Conservation (phyloP, 2,888 invertebrate species). For the Oscheius sp. region DNA sequence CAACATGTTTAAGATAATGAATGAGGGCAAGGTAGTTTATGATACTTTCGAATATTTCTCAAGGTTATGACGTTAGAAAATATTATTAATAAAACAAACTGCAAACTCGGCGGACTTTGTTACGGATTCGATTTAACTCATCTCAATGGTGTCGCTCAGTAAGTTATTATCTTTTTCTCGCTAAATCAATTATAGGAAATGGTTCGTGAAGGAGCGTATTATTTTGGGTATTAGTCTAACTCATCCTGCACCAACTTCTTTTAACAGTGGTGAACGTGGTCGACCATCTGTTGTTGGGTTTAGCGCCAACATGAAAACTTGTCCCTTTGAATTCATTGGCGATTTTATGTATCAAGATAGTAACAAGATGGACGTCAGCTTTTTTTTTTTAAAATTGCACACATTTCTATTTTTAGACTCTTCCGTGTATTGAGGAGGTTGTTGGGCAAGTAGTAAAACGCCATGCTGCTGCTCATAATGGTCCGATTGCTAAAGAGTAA, state of each 20-base stretch:
- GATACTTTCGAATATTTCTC: background rate
- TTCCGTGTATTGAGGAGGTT: background rate
- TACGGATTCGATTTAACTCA: conserved; percentile 26
- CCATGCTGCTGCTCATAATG: conserved; percentile 5
- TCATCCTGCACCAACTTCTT: conserved; percentile 34
- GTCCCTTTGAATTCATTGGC: conserved; percentile 51
- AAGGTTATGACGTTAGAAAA: conserved; percentile 53
- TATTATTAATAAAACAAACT: conserved; percentile 54
- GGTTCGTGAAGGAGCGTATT: conserved; percentile 29
- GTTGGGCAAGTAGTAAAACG: background rate
- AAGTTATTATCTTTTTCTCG: background rate
- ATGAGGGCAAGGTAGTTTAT: background rate
- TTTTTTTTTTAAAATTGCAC: background rate
- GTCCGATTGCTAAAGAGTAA: conserved; percentile 34
- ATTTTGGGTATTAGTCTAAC: conserved; percentile 49
- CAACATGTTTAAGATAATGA: conserved; percentile 18
- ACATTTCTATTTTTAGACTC: background rate
- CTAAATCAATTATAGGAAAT: background rate
- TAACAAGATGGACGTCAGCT: background rate
- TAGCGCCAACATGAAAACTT: conserved; percentile 45
- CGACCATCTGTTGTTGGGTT: conserved; percentile 25
- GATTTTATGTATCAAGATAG: conserved; percentile 37
- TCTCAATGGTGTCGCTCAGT: conserved; percentile 12
- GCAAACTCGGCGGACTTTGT: conserved; percentile 58
- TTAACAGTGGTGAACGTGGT: background rate